phyloP scores from a whole-genome alignment of 2,888 invertebrate genomes.

The Eilema depressum region DNA sequence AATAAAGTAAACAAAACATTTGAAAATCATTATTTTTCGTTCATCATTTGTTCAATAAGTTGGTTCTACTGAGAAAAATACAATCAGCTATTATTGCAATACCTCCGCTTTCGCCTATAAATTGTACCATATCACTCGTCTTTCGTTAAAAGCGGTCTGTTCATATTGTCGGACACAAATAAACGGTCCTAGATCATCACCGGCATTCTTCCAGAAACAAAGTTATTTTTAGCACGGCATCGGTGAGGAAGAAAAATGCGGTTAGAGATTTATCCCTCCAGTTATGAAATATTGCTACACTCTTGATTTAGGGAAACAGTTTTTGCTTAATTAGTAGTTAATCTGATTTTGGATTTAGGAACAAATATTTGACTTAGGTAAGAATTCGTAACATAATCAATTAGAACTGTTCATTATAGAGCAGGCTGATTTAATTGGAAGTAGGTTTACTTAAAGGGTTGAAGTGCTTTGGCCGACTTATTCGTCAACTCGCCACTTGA shows the following conservation, averaged over 20 bases:
- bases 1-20: too few relatives aligned
- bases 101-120: constrained; percentile 17
- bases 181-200: constrained; percentile 66
- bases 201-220: constrained; percentile 67
- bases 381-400: neutral
- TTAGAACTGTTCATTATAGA: too few relatives aligned
- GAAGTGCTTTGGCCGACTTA: too few relatives aligned
- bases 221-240: constrained; percentile 59
- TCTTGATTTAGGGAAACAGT: neutral
- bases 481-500: too few relatives aligned
- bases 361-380: neutral
- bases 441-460: too few relatives aligned
- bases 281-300: constrained; percentile 5
- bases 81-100: neutral
- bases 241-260: constrained; percentile 28
- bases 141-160: constrained; percentile 56
- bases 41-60: too few relatives aligned
- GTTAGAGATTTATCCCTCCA: constrained; percentile 11
- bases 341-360: neutral
- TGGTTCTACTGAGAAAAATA: too few relatives aligned
- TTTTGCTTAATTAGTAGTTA: neutral
- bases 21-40: too few relatives aligned
- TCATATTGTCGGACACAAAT: constrained; percentile 61
- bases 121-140: constrained; percentile 16
- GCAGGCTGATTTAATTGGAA: too few relatives aligned